phyloP scores from a whole-genome alignment of 2,113 vertebrate species.

The Apodemus speciosus region DNA sequence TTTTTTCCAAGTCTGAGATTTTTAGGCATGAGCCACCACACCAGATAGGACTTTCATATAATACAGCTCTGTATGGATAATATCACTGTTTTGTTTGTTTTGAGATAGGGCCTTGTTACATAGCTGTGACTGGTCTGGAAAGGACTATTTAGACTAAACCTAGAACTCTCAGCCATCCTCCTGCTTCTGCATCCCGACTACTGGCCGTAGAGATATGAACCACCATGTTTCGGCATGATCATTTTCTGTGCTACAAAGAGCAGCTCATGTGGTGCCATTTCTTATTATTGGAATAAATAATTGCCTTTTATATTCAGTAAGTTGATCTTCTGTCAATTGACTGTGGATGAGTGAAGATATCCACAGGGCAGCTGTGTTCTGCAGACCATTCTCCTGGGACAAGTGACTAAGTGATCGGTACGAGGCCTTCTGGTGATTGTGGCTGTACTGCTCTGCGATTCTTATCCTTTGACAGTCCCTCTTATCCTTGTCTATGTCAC shows the following conservation, averaged over 20 bases:
- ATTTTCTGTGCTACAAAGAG: neutral
- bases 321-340: neutral
- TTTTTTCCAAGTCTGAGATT: neutral
- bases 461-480: neutral
- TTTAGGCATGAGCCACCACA: neutral
- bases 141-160: neutral
- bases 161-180: neutral
- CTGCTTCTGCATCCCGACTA: neutral
- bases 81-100: neutral
- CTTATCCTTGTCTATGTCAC: neutral
- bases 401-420: too few species aligned
- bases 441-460: neutral
- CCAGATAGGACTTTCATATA: neutral
- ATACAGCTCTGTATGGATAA: neutral
- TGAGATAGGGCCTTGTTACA: neutral
- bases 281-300: neutral
- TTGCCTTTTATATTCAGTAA: neutral
- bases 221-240: neutral
- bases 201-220: neutral
- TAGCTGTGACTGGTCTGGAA: neutral
- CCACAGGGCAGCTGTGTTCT: neutral
- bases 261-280: neutral
- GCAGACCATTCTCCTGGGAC: neutral
- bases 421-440: neutral
- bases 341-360: neutral